A percentile compares a stretch with the other conserved stretches of the same genome.
These are phyloP conservation scores for Connochaetes taurinus DNA, from an alignment of 2,113 vertebrate genomes.

Conservation along the genomic window DNA sequence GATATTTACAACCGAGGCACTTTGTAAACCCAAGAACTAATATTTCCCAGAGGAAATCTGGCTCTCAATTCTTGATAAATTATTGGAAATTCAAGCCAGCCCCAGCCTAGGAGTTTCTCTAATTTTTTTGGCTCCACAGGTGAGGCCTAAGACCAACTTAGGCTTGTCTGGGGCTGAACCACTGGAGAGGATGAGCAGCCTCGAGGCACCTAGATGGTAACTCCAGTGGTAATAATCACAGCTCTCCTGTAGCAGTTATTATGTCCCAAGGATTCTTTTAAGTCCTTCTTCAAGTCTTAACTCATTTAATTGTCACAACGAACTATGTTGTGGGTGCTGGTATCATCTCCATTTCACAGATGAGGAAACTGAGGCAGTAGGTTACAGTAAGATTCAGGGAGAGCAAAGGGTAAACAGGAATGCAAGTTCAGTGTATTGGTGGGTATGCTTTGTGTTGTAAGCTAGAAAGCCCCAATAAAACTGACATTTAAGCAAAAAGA, in stretches of 20 bases:
- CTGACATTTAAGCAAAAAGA: background rate
- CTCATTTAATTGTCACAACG: background rate
- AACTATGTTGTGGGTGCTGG: background rate
- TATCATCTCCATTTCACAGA: background rate
- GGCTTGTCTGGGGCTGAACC: background rate
- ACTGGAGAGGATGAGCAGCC: background rate
- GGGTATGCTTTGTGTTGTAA: background rate
- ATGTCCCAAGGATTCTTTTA: background rate
- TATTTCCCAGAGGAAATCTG: constrained; percentile 82
- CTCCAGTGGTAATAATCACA: background rate
- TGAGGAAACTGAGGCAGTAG: background rate
- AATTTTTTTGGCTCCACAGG: constrained; percentile 57
- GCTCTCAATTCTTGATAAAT: constrained; percentile 77
- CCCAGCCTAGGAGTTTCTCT: constrained; percentile 60
- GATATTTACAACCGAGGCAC: constrained; percentile 81
- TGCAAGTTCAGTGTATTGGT: background rate
- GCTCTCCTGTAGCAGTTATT: background rate
- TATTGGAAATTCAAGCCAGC: constrained; percentile 72
- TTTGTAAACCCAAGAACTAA: constrained; percentile 83
- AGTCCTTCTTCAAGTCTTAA: background rate
- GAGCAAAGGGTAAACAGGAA: background rate
- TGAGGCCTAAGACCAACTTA: background rate
- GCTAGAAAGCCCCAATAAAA: background rate
- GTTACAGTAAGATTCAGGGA: background rate
- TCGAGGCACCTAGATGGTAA: background rate